Conservation (phyloP, 2,888 invertebrate species). For the Hoplodrina blanda region DNA sequence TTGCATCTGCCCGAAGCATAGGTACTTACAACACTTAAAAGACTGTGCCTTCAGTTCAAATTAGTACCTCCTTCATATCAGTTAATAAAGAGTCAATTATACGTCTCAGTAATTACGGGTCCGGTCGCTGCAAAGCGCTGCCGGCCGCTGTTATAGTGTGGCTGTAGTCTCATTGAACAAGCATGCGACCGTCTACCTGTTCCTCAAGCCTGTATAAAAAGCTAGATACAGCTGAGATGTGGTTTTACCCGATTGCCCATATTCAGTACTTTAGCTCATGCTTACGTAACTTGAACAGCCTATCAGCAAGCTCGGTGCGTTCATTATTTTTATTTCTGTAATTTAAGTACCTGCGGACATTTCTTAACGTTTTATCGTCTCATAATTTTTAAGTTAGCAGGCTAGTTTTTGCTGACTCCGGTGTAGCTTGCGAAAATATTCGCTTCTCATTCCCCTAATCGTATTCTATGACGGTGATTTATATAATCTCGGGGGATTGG, state of each 20-base stretch:
- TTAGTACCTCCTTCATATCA: constrained; percentile 22
- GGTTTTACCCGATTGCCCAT: constrained; percentile 63
- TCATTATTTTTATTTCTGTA: constrained; percentile 37
- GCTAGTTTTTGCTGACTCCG: constrained; percentile 41
- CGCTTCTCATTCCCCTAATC: constrained; percentile 25
- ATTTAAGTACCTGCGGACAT: constrained; percentile 3
- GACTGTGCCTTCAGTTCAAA: background rate
- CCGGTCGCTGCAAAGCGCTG: constrained; percentile 39
- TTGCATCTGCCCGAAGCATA: constrained; percentile 7
- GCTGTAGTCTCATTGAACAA: constrained; percentile 76
- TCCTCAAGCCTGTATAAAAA: constrained; percentile 59
- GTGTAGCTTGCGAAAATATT: constrained; percentile 34
- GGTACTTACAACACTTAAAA: constrained; percentile 2
- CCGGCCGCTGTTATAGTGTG: no score
- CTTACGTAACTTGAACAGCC: constrained; percentile 50
- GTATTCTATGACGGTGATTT: constrained; percentile 33
- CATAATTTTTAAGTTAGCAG: constrained; percentile 44
- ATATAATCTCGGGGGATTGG: constrained; percentile 20
- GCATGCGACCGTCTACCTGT: constrained; percentile 78
- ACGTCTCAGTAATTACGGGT: constrained; percentile 56
- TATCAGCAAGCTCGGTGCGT: constrained; percentile 21
- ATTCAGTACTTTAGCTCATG: constrained; percentile 46
- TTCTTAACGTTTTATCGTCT: constrained; percentile 39
- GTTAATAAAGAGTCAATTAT: constrained; percentile 59
- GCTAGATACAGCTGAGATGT: constrained; percentile 58